These are phyloP conservation scores for Caenorhabditis panamensis DNA, from an alignment of 2,888 invertebrate genomes.

Conservation along the genomic window DNA sequence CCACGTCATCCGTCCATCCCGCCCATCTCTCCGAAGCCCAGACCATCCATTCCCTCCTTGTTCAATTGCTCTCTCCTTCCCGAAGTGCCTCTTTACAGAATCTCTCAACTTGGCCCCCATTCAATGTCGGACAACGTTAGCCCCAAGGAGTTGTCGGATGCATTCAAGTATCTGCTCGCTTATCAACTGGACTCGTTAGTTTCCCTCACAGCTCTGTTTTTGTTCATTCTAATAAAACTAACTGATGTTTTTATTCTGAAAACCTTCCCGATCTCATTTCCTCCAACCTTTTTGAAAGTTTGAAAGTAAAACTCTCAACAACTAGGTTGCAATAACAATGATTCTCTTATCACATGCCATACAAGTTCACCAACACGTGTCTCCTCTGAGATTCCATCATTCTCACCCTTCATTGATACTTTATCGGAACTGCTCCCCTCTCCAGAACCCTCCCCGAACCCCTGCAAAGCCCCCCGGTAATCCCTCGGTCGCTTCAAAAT, in stretches of 20 bases:
- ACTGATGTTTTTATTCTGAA: no score
- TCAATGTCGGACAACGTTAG: constrained; percentile 55
- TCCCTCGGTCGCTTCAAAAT: constrained; percentile 30
- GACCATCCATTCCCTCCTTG: no score
- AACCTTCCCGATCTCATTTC: no score
- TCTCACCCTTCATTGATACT: no score
- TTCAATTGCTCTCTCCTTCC: no score
- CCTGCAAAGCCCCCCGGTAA: constrained; percentile 25
- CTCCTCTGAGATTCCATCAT: no score
- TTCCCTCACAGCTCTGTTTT: not conserved
- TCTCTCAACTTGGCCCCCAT: constrained; percentile 38
- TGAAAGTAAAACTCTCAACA: no score
- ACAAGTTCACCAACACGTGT: no score
- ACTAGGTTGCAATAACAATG: no score
- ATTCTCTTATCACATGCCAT: no score
- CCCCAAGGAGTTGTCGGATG: constrained; percentile 48
- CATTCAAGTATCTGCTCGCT: constrained; percentile 52
- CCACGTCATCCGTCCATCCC: constrained; percentile 29
- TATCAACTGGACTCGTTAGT: constrained; percentile 57
- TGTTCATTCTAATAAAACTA: no score
- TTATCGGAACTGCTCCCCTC: not conserved
- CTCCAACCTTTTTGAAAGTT: no score
- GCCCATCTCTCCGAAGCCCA: not conserved
- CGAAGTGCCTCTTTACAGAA: constrained; percentile 19
- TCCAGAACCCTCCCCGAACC: not conserved